Base-by-base conservation (phyloP, 1,140 invertebrate species). In the Colletes latitarsis region DNA sequence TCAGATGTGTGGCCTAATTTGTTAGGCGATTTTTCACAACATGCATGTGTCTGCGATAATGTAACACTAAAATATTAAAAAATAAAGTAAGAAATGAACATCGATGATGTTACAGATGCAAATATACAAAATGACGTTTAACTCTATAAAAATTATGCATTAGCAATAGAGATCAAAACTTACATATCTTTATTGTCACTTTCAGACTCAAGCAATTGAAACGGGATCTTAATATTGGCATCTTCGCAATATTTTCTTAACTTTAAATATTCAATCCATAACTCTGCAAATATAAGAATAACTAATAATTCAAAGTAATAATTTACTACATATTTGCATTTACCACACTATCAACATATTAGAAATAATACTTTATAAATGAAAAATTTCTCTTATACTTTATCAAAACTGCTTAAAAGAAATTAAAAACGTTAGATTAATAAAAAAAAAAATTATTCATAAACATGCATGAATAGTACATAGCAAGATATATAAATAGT, bases 241-340 rank as follows among this genome's bases (percentile, higher is more conserved):
- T 19, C 57, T 82, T 66, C 30, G 19, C 53, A 77, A 79, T 85
- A 55, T 21, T 83, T 67, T 30, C 15, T 55, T 8, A 90, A 64
- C 49, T 86, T 75, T 76, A 89, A 53, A 52, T 90, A 85, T 39
- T 89, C 72, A 52, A 71, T 66, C 89, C 86, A 90, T 71, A 91
- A 71, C 81, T 89, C 90, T 91, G 76, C 14, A 87, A 89, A 75
- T 41, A 79, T 69, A 78, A 83, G 21, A 81, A 49, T 9, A 46
- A 30, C 3, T 10, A 49, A 12, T 17, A 63, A 17, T 68, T 49
- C 39, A 30, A 43, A 52, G 17, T 15, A 62, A 30, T 30, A 30
- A 10, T 64, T 39, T 17, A 64, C 67, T n/a, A 41, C n/a, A 14
- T 8, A 55, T 21, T n/a, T 64, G 10, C 10, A 49, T 49, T 19